Conservation (phyloP, 2,797 vertebrate genomes). For the Psittacula derbiana region DNA sequence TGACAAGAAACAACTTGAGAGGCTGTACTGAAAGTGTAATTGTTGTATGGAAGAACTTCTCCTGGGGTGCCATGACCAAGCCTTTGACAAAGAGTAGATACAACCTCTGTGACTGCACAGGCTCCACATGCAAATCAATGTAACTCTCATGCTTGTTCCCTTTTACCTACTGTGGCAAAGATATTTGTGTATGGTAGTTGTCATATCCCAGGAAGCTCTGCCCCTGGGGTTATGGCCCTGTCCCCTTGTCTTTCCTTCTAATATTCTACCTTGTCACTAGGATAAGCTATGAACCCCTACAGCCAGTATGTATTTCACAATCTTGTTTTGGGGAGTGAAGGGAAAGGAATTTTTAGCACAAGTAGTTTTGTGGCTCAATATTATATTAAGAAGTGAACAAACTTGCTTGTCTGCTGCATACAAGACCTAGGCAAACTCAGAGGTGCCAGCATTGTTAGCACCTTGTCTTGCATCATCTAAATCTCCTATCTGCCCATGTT, state of each 20-base stretch:
- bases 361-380: not conserved
- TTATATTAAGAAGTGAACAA: not conserved
- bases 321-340: not conserved
- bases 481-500: not conserved
- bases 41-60: not conserved
- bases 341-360: not conserved
- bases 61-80: not conserved
- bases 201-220: not conserved
- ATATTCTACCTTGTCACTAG: not conserved
- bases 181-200: not conserved
- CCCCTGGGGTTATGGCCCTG: not conserved
- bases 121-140: fast-evolving
- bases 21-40: not conserved
- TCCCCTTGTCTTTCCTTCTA: not conserved
- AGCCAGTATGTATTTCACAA: not conserved
- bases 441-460: not conserved
- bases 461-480: not conserved
- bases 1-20: not conserved
- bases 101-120: not conserved
- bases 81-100: not conserved
- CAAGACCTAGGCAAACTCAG: not conserved
- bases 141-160: not conserved
- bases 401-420: not conserved
- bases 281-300: not conserved
- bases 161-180: not conserved